Evolutionary conservation across 2,113 vertebrate species (phyloP), one percentile per base, ranked within the genome.

Genomic region (Oncorhynchus gorbuscha): DNA sequence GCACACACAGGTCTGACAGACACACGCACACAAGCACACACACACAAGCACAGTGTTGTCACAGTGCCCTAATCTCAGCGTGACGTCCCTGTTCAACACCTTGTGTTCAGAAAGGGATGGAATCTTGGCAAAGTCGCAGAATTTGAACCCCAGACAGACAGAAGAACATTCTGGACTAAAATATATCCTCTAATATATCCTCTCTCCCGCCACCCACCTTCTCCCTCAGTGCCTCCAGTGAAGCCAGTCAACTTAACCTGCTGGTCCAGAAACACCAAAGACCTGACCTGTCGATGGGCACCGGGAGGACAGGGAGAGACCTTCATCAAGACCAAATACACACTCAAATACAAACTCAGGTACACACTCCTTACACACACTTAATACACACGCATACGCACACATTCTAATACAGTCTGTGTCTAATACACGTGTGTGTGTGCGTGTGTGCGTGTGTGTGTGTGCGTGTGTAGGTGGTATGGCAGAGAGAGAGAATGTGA

Each of bases 211-310:
- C 64, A 73, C 20, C 55, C 26, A 28, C 66, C 39, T 11, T 59
- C 35, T 55, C 26, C 22, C 80, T 71, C 87, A 99, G 97, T 98
- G 84, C 96, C 97, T 62, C 97, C 97, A 0, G 95, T 97, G 89
- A 99, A 97, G 79, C 97, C 97, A 0, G 95, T 96, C 73, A 97
- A 97, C 91, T 95, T 99, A 84, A 96, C 95, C 80, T 99, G 97
- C 89, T 99, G 97, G 97, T 99, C 97, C 73, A 96, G 94, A 86
- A 99, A 99, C 90, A 97, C 97, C 89, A 99, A 99, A 86, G 97
- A 99, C 77, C 94, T 99, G 79, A 99, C 97, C 0, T 99, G 97
- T 89, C 95, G 94, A 82, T 99, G 97, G 97, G 93, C 90, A 0
- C 97, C 97, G 0, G 97, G 97, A 39, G 92, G 95, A 0, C 94